These are phyloP conservation scores for Actinemys pallida DNA, from an alignment of 2,113 vertebrate genomes.

Conservation along the genomic window DNA sequence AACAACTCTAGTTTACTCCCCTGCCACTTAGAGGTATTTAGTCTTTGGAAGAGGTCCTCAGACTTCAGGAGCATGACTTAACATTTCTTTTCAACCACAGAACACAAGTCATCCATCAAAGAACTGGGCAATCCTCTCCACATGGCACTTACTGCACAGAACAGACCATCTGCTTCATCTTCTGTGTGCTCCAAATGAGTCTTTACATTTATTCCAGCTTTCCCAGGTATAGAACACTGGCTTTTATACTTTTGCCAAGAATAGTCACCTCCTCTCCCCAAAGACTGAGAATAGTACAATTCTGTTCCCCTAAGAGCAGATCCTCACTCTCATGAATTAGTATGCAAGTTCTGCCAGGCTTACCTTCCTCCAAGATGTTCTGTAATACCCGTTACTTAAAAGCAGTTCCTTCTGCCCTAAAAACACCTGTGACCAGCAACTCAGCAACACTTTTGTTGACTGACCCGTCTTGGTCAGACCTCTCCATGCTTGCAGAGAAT, in stretches of 20 bases:
- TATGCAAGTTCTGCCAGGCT: not conserved
- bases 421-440: not conserved
- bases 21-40: not conserved
- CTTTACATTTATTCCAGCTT: slow-evolving; percentile 31
- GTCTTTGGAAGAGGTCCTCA: not conserved
- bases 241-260: not conserved
- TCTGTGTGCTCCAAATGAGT: slow-evolving; percentile 41
- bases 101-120: not conserved
- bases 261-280: not conserved
- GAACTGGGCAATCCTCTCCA: slow-evolving; percentile 23
- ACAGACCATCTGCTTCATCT: slow-evolving; percentile 49
- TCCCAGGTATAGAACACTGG: not conserved
- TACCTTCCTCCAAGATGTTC: not conserved
- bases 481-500: not conserved
- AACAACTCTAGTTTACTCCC: not conserved
- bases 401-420: not conserved
- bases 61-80: slow-evolving; percentile 37
- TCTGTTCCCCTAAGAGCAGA: not conserved
- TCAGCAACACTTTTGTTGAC: not conserved
- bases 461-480: not conserved
- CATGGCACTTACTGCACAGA: slow-evolving; percentile 36
- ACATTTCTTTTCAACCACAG: not conserved
- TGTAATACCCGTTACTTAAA: not conserved
- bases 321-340: not conserved
- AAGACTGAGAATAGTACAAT: not conserved